Conservation (phyloP, 2,888 invertebrate genomes). For the Danaus chrysippus region DNA sequence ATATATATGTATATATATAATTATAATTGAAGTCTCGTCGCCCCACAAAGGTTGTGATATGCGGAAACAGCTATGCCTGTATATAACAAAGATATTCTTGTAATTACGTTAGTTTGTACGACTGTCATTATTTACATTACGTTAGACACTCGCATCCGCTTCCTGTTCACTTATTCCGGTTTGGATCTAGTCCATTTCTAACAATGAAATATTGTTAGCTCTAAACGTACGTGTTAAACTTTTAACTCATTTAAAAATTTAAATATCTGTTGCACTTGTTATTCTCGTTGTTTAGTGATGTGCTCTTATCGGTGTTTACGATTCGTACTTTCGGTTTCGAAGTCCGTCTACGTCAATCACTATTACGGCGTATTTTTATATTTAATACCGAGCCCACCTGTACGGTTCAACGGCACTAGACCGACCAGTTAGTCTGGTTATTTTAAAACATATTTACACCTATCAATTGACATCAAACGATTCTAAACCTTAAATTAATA, state of each 20-base stretch:
- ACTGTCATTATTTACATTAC: conserved; percentile 32
- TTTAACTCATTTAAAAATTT: no score
- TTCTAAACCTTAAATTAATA: conserved; percentile 50
- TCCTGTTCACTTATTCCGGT: conserved; percentile 38
- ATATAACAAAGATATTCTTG: conserved; percentile 9
- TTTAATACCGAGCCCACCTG: conserved; percentile 74
- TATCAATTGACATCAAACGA: conserved; percentile 53
- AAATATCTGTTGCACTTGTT: no score
- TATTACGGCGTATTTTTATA: conserved; percentile 72
- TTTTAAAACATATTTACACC: conserved; percentile 59
- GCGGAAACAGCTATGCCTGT: not conserved
- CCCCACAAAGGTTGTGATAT: no score
- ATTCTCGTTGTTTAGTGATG: conserved; percentile 4
- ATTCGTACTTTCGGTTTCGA: conserved; percentile 27
- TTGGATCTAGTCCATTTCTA: conserved; percentile 12
- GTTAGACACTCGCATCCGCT: conserved; percentile 38
- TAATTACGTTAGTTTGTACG: conserved; percentile 23
- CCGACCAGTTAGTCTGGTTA: conserved; percentile 70
- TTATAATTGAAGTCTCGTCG: no score
- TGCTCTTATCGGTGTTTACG: conserved; percentile 28
- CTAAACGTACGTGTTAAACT: no score
- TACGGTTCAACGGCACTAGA: conserved; percentile 72
- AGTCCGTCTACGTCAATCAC: conserved; percentile 43
- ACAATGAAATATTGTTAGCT: not conserved
- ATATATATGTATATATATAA: no score